phyloP scores from a whole-genome alignment of 1,140 invertebrate genomes.

The Idris sp. region DNA sequence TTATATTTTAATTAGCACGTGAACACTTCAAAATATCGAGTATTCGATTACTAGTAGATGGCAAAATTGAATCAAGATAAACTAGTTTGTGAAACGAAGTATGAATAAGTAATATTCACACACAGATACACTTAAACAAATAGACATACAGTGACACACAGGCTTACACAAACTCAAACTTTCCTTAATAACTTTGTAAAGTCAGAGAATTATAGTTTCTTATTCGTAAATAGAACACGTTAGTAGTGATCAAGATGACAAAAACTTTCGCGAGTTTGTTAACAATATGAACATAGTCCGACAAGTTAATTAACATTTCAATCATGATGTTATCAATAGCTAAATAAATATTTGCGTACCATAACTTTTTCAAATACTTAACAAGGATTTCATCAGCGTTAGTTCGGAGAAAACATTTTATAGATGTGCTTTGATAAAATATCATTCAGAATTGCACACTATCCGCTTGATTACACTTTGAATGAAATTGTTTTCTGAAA shows the following conservation, averaged over 20 bases:
- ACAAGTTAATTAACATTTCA: conserved; percentile 45
- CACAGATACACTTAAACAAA: conserved; percentile 3
- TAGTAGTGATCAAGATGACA: conserved; percentile 48
- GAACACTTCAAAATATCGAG: conserved; percentile 1
- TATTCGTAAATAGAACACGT: conserved; percentile 53
- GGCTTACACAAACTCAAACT: conserved; percentile 46
- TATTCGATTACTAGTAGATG: conserved; percentile 20
- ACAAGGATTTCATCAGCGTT: too few relatives aligned
- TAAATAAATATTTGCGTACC: conserved; percentile 27
- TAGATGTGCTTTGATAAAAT: neutral
- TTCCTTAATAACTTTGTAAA: conserved; percentile 52
- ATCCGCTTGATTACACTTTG: neutral
- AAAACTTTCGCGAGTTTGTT: conserved; percentile 40
- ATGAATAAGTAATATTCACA: conserved; percentile 46
- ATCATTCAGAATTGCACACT: neutral
- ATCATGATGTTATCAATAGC: conserved; percentile 30
- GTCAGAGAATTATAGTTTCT: conserved; percentile 50
- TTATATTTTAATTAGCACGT: conserved; percentile 22
- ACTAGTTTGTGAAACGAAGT: conserved; percentile 27
- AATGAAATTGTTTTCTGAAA: neutral
- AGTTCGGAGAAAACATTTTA: neutral
- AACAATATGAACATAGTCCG: conserved; percentile 34
- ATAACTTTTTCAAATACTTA: conserved; percentile 21
- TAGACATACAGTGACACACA: conserved; percentile 17
- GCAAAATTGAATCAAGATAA: conserved; percentile 30